phyloP scores from a whole-genome alignment of 2,888 invertebrate species.

The Lapara coniferarum region DNA sequence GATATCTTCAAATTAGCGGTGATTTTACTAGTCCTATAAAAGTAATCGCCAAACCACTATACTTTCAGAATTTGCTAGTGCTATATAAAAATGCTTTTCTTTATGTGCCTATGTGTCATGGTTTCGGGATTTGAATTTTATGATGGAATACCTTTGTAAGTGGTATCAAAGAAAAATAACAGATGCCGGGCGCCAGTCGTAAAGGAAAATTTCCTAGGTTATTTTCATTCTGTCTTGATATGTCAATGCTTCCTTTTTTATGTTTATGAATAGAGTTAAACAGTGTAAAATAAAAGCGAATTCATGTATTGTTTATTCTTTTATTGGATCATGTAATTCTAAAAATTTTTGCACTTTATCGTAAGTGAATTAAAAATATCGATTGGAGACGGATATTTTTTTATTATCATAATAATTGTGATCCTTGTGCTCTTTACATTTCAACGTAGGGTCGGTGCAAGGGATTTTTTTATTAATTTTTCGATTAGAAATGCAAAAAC shows the following conservation, averaged over 20 bases:
- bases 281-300: too few species aligned
- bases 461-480: too few species aligned
- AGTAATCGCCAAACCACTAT: not conserved
- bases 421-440: too few species aligned
- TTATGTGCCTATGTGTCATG: conserved; percentile 14
- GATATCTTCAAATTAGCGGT: not conserved
- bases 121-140: conserved; percentile 3
- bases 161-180: not conserved
- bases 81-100: conserved; percentile 12
- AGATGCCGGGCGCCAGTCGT: not conserved
- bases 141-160: not conserved
- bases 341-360: too few species aligned
- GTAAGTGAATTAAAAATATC: too few species aligned
- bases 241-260: not conserved
- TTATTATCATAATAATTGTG: too few species aligned
- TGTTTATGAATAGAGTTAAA: not conserved
- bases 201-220: not conserved
- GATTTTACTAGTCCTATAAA: not conserved
- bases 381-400: too few species aligned
- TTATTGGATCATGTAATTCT: too few species aligned
- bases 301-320: too few species aligned
- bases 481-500: too few species aligned
- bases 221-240: not conserved
- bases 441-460: too few species aligned
- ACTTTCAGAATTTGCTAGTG: not conserved